These are phyloP conservation scores for Kryptopterus vitreolus DNA, from an alignment of 2,797 vertebrate species.

Conservation along the genomic window DNA sequence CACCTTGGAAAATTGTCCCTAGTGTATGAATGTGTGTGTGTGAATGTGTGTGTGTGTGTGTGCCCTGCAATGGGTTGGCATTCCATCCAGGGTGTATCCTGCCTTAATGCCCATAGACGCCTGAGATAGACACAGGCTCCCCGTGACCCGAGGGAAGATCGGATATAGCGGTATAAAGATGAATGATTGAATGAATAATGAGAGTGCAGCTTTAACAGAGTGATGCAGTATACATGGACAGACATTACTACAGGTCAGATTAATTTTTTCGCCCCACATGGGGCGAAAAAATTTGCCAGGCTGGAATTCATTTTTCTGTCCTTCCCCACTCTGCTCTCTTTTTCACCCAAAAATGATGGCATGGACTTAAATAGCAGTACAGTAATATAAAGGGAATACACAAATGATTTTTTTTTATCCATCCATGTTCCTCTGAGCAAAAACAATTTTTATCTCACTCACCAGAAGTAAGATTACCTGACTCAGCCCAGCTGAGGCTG, in stretches of 20 bases:
- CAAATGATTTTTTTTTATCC: background rate
- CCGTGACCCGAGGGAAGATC: too few relatives aligned
- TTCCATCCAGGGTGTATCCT: too few relatives aligned
- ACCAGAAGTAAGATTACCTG: slow-evolving; percentile 16
- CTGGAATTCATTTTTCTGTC: background rate
- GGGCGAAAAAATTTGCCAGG: slow-evolving; percentile 1
- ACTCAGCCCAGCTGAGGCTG: background rate
- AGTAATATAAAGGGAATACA: background rate
- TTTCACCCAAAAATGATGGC: background rate
- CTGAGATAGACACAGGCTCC: too few relatives aligned
- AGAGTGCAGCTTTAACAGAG: background rate
- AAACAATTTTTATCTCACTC: slow-evolving; percentile 25
- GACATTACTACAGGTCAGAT: background rate
- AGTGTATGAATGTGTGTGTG: too few relatives aligned
- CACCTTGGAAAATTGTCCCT: too few relatives aligned
- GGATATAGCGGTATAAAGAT: background rate
- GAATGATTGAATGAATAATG: background rate
- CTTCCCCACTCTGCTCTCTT: background rate
- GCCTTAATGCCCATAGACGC: too few relatives aligned
- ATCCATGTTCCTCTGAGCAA: background rate
- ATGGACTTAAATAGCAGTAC: background rate
- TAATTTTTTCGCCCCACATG: too few relatives aligned
- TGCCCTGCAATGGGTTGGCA: too few relatives aligned
- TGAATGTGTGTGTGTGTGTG: too few relatives aligned
- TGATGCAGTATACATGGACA: background rate